These are phyloP conservation scores for Brachirus orientalis DNA, from an alignment of 2,113 vertebrate species.

Conservation along the genomic window DNA sequence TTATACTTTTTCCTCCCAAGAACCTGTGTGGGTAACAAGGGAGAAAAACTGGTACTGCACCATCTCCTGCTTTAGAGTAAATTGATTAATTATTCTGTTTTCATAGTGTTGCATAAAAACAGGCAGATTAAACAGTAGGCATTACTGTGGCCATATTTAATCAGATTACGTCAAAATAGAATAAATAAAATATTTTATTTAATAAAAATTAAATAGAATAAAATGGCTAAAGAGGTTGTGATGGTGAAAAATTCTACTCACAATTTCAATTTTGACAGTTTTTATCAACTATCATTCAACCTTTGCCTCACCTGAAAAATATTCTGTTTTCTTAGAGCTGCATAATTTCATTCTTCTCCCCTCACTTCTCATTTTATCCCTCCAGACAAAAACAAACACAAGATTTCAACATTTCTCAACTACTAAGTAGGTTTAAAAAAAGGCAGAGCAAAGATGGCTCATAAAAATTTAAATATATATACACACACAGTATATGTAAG, in stretches of 20 bases:
- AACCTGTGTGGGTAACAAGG: not conserved
- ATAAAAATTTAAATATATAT: too few species aligned
- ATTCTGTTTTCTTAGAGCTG: slow-evolving; percentile 9
- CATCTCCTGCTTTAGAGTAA: not conserved
- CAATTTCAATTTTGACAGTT: not conserved
- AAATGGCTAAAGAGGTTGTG: not conserved
- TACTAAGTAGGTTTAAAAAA: not conserved
- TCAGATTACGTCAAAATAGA: not conserved
- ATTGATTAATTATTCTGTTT: not conserved
- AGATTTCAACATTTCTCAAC: slow-evolving; percentile 17
- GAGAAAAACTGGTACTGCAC: not conserved
- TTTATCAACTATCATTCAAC: not conserved
- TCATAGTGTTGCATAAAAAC: too few species aligned
- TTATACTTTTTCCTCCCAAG: not conserved
- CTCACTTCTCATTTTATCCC: not conserved
- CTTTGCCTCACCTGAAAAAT: slow-evolving; percentile 7
- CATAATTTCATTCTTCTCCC: slow-evolving; percentile 1
- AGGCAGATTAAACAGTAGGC: too few species aligned
- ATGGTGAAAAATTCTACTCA: not conserved
- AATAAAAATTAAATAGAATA: too few species aligned
- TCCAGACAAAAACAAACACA: slow-evolving; percentile 7
- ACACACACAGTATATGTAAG: too few species aligned
- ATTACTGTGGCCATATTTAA: not conserved
- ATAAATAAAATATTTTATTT: too few species aligned
- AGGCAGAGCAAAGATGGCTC: too few species aligned